These are phyloP conservation scores for Alsophila aescularia DNA, from an alignment of 2,888 invertebrate species.

Conservation along the genomic window DNA sequence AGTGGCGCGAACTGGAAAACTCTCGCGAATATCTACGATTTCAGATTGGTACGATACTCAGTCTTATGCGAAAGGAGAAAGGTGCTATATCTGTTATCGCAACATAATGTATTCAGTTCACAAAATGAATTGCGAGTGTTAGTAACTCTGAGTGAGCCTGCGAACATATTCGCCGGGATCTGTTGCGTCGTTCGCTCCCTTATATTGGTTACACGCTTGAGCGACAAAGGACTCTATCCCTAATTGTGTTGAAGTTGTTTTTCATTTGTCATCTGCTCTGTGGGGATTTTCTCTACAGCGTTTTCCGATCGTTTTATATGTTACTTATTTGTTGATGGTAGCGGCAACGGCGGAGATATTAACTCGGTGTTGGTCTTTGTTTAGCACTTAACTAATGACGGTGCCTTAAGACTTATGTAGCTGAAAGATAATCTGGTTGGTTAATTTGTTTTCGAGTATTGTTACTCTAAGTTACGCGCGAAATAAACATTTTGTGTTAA, in stretches of 20 bases:
- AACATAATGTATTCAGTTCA: conserved; percentile 81
- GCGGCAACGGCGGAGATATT: conserved; percentile 60
- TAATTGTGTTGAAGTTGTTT: conserved; percentile 66
- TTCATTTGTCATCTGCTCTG: conserved; percentile 56
- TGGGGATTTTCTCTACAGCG: conserved; percentile 57
- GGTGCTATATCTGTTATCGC: conserved; percentile 66
- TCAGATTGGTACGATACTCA: conserved; percentile 58
- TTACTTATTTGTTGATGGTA: conserved; percentile 67
- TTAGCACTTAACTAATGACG: conserved; percentile 58
- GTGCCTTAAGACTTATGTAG: conserved; percentile 44
- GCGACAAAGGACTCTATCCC: conserved; percentile 64
- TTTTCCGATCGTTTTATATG: conserved; percentile 70
- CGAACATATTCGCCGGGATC: conserved; percentile 83
- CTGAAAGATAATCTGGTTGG: conserved; percentile 35
- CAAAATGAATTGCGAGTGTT: conserved; percentile 84
- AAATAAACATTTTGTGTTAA: conserved; percentile 20
- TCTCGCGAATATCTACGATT: conserved; percentile 69
- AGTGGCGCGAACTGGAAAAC: conserved; percentile 48
- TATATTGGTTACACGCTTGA: conserved; percentile 70
- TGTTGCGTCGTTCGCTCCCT: conserved; percentile 76
- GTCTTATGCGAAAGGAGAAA: conserved; percentile 57
- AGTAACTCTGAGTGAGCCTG: conserved; percentile 83
- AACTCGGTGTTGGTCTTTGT: conserved; percentile 57
- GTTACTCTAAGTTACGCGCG: conserved; percentile 26
- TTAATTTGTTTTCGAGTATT: conserved; percentile 38